phyloP scores from a whole-genome alignment of 2,113 vertebrate genomes.

The Phyllostomus discolor region DNA sequence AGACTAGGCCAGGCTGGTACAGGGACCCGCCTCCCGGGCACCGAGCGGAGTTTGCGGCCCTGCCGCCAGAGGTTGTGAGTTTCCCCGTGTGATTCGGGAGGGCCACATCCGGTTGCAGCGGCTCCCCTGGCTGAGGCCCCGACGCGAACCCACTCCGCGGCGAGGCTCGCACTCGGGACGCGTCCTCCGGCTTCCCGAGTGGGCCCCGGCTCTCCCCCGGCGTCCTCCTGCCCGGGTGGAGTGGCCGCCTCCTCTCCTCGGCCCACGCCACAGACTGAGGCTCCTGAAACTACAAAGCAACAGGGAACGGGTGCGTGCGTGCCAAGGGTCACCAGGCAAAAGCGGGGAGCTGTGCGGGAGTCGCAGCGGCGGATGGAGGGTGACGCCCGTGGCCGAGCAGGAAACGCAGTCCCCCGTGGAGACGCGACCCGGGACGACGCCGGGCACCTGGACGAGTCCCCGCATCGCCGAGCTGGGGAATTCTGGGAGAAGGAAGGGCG shows the following conservation, averaged over 20 bases:
- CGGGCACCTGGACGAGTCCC: constrained; percentile 11
- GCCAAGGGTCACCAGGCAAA: not conserved
- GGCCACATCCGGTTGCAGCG: not conserved
- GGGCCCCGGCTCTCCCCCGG: not conserved
- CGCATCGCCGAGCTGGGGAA: constrained; percentile 58
- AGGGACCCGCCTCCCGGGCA: not conserved
- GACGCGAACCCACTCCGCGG: not conserved
- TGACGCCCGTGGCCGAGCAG: not conserved
- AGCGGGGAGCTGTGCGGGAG: not conserved
- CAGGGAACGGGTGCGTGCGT: not conserved
- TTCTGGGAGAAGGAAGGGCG: constrained; percentile 52
- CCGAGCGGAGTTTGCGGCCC: not conserved
- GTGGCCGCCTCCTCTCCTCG: not conserved
- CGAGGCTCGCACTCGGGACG: not conserved
- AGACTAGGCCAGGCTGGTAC: not conserved
- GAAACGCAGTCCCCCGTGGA: not conserved
- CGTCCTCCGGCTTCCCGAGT: not conserved
- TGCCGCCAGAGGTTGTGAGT: not conserved
- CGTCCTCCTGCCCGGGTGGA: no score
- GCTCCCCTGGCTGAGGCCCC: not conserved
- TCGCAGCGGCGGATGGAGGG: not conserved
- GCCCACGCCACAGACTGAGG: not conserved
- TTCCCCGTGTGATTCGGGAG: not conserved
- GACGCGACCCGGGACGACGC: not conserved
- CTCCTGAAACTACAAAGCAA: not conserved